Conservation (phyloP, 2,888 invertebrate genomes). For the Drosophila merina region DNA sequence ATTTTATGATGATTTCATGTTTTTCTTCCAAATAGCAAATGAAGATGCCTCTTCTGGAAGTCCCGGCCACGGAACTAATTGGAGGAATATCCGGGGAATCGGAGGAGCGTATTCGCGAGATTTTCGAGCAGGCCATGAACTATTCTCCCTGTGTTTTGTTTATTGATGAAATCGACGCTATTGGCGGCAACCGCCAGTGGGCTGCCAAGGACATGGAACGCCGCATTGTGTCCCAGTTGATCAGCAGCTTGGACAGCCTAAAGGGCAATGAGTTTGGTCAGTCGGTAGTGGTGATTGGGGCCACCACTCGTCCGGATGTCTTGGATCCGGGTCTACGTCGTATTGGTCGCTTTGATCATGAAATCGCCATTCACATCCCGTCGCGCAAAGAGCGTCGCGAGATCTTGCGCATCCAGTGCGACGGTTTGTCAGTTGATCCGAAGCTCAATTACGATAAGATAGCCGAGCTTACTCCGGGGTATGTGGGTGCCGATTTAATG, state of each 20-base stretch:
- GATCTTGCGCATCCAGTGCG: constrained; percentile 90
- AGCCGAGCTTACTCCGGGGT: constrained; percentile 96
- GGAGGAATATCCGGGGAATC: constrained; percentile 98
- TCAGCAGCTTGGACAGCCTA: constrained; percentile 92
- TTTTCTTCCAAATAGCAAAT: constrained; percentile 87
- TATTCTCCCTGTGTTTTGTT: constrained; percentile 93
- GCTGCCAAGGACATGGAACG: constrained; percentile 98
- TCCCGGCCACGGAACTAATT: constrained; percentile 96
- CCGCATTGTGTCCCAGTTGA: constrained; percentile 95
- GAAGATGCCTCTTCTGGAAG: constrained; percentile 92
- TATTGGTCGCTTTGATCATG: constrained; percentile 96
- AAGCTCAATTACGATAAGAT: constrained; percentile 90
- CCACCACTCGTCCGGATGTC: constrained; percentile 96
- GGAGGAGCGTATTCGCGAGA: constrained; percentile 94
- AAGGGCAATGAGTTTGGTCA: constrained; percentile 82
- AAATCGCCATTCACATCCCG: constrained; percentile 97
- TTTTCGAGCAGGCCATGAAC: constrained; percentile 94
- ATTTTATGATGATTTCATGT: neutral
- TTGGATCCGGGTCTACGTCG: constrained; percentile 96
- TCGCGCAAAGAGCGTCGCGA: constrained; percentile 91
- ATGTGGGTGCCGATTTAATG: constrained; percentile 96
- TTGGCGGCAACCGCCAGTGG: constrained; percentile 94
- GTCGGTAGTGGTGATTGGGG: constrained; percentile 92
- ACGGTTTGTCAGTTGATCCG: constrained; percentile 88
- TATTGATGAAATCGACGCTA: constrained; percentile 98